Evolutionary conservation across 2,888 invertebrate species (phyloP).

Genomic region (Drosophila suboccidentalis): DNA sequence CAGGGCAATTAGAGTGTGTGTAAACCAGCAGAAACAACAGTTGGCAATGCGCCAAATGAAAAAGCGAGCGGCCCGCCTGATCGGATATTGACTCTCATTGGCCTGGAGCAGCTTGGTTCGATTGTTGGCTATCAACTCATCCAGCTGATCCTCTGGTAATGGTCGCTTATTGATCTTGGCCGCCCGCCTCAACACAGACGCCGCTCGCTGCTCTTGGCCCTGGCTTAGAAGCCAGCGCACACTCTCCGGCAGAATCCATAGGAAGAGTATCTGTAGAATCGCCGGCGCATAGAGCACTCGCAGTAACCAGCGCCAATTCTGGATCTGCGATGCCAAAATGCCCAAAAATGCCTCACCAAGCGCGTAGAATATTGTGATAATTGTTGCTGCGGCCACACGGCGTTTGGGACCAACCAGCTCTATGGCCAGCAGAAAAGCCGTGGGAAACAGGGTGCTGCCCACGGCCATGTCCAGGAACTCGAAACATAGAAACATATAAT

Average conservation of each 20-base stretch:
- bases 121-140: conserved; percentile 67
- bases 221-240: conserved; percentile 91
- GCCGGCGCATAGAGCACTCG: conserved; percentile 89
- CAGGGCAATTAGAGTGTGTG: conserved; percentile 92
- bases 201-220: conserved; percentile 87
- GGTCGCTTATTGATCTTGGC: conserved; percentile 87
- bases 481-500: conserved; percentile 89
- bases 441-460: conserved; percentile 90
- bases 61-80: conserved; percentile 63
- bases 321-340: conserved; percentile 89
- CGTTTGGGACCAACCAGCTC: conserved; percentile 92
- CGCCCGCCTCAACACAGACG: conserved; percentile 87
- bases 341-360: conserved; percentile 90
- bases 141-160: conserved; percentile 69
- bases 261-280: conserved; percentile 89
- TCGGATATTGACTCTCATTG: conserved; percentile 78
- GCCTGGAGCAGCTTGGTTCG: conserved; percentile 62
- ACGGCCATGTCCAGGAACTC: conserved; percentile 91
- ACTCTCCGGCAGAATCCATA: conserved; percentile 90
- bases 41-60: conserved; percentile 85
- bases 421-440: conserved; percentile 90
- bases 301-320: conserved; percentile 90
- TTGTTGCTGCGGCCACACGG: conserved; percentile 90
- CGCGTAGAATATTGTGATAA: conserved; percentile 90
- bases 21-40: conserved; percentile 92